phyloP scores from a whole-genome alignment of 2,888 invertebrate species.

The Pammene aurita region DNA sequence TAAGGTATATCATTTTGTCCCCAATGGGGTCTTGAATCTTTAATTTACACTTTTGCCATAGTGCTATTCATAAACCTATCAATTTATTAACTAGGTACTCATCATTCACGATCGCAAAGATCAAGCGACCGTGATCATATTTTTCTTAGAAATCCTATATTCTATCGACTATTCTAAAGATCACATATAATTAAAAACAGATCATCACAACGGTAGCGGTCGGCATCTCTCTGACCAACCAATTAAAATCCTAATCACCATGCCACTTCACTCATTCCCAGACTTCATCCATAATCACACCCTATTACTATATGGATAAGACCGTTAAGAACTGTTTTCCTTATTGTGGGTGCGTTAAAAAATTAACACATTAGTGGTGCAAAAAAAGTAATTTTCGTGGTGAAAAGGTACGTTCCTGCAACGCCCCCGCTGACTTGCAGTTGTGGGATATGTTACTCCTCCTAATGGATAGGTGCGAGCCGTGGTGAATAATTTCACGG shows the following conservation, averaged over 20 bases:
- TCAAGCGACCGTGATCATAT: background rate
- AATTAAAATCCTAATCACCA: slow-evolving; percentile 25
- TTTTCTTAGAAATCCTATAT: background rate
- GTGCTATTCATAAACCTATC: too few species aligned
- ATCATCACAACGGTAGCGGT: slow-evolving; percentile 6
- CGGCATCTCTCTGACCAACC: slow-evolving; percentile 6
- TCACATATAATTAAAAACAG: background rate
- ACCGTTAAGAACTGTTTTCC: background rate
- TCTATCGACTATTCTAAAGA: background rate
- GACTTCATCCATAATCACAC: background rate
- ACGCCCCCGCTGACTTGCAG: slow-evolving; percentile 51
- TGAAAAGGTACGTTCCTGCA: slow-evolving; percentile 18
- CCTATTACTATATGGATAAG: background rate
- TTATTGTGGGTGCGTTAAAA: slow-evolving; percentile 5
- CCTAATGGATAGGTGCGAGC: slow-evolving; percentile 65
- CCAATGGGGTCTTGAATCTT: too few species aligned
- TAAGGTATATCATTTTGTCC: too few species aligned
- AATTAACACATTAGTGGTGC: slow-evolving; percentile 33
- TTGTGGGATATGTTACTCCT: slow-evolving; percentile 55
- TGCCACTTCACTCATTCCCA: background rate
- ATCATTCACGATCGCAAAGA: background rate
- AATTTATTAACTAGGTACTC: too few species aligned
- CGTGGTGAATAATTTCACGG: slow-evolving; percentile 73
- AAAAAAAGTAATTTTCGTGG: slow-evolving; percentile 33
- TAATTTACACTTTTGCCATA: too few species aligned